Evolutionary conservation across 2,888 invertebrate genomes (phyloP).

Genomic region (Hypselothyrea guttata): DNA sequence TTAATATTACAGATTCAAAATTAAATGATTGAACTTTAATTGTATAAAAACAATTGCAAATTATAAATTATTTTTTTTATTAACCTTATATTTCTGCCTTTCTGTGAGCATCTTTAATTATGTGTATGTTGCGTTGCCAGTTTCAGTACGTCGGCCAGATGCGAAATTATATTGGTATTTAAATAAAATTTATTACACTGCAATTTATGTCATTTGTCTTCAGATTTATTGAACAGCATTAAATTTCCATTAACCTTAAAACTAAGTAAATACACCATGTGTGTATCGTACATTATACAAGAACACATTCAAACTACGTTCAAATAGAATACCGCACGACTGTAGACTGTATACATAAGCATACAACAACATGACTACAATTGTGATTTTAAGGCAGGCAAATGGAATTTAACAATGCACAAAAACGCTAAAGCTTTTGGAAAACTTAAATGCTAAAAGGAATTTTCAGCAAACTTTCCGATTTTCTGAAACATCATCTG

Average conservation of each 20-base stretch:
- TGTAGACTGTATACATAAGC: conserved; percentile 5
- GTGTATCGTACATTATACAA: conserved; percentile 20
- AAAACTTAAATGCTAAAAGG: conserved; percentile 13
- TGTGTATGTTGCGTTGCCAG: background rate
- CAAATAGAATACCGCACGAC: background rate
- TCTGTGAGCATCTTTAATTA: background rate
- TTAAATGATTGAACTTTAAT: too few relatives aligned
- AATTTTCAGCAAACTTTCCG: too few relatives aligned
- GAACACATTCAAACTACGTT: conserved; percentile 16
- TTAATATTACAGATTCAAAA: too few relatives aligned
- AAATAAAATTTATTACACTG: conserved; percentile 42
- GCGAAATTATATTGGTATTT: conserved; percentile 22
- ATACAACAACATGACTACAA: conserved; percentile 25
- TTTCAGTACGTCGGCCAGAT: background rate
- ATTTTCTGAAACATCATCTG: too few relatives aligned
- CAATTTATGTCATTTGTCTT: conserved; percentile 19
- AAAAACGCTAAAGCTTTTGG: conserved; percentile 48
- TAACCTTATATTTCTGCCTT: background rate
- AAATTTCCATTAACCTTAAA: conserved; percentile 68
- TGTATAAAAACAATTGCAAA: background rate
- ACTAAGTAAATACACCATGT: conserved; percentile 49
- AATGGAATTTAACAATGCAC: conserved; percentile 63
- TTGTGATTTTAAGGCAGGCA: conserved; percentile 21
- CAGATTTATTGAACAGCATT: conserved; percentile 73
- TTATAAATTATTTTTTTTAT: background rate